These are phyloP conservation scores for Gallinago paraguaiae DNA, from an alignment of 2,113 vertebrate genomes.

Conservation along the genomic window DNA sequence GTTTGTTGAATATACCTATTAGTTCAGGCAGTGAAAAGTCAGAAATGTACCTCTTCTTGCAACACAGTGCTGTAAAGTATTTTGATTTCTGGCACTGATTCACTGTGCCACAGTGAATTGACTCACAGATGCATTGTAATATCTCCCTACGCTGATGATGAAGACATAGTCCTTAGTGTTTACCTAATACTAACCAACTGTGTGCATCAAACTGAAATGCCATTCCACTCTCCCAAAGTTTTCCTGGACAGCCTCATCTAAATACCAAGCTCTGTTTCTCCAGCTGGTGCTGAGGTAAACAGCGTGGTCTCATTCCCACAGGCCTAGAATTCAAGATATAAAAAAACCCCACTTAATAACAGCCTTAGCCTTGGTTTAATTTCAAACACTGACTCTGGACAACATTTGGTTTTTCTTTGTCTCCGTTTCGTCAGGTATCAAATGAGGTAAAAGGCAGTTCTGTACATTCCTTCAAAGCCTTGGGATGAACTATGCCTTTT, in stretches of 20 bases:
- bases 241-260: neutral
- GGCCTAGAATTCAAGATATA: neutral
- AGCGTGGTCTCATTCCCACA: neutral
- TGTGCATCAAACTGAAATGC: neutral
- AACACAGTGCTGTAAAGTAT: neutral
- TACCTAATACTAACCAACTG: neutral
- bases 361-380: neutral
- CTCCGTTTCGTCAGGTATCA: neutral
- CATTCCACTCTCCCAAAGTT: neutral
- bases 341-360: neutral
- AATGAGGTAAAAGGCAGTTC: neutral
- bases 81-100: neutral
- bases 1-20: neutral
- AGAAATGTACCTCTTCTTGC: neutral
- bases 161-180: neutral
- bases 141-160: neutral
- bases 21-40: neutral
- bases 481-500: neutral
- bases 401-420: neutral
- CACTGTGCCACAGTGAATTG: neutral
- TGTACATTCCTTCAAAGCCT: neutral
- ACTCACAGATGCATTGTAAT: neutral
- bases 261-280: neutral
- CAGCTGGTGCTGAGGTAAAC: neutral
- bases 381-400: neutral